Conservation (phyloP, 1,140 invertebrate genomes). For the Ceratitis capitata region DNA sequence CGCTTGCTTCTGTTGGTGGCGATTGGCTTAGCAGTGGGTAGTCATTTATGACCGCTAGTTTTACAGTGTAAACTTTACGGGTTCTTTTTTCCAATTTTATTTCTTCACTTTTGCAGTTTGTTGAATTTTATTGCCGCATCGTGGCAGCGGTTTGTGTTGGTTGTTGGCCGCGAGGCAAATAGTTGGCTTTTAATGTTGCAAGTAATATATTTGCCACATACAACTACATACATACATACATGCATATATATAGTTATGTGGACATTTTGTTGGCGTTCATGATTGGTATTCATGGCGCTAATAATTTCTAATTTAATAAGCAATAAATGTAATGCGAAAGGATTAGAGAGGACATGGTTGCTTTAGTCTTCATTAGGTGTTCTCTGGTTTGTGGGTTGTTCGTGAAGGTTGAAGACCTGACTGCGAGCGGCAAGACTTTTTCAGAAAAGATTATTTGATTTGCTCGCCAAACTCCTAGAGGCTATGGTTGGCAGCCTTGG, state of each 20-base stretch:
- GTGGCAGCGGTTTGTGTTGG: not conserved
- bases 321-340: not conserved
- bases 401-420: too few species aligned
- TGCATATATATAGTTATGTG: too few species aligned
- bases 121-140: not conserved
- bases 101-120: not conserved
- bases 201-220: too few species aligned
- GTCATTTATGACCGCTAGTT: conserved; percentile 27
- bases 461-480: too few species aligned
- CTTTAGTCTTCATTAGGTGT: too few species aligned
- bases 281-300: not conserved
- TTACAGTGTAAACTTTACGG: not conserved
- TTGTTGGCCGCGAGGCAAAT: not conserved
- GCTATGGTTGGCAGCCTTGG: too few species aligned
- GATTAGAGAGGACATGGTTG: too few species aligned
- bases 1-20: too few species aligned
- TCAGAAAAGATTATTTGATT: too few species aligned
- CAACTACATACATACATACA: too few species aligned
- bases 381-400: too few species aligned
- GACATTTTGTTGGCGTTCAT: not conserved
- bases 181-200: not conserved
- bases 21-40: not conserved
- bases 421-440: too few species aligned
- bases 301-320: not conserved
- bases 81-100: not conserved